Evolutionary conservation across 2,113 vertebrate species (phyloP), one percentile per base, ranked within the genome.

Genomic region (Corythornis vintsioides): DNA sequence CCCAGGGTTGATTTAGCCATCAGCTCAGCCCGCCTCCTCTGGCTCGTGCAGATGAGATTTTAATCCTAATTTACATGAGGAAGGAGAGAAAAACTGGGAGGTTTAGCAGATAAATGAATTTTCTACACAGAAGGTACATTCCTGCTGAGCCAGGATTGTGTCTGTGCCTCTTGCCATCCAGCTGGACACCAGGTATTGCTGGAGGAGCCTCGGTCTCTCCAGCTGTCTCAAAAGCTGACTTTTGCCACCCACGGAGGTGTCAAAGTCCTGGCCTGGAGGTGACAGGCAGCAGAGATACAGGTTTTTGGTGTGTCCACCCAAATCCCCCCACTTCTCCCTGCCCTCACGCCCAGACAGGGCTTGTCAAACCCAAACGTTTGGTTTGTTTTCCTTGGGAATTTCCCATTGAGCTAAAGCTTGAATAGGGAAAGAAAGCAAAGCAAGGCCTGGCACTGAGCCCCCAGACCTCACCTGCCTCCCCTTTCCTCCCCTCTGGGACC

Each of bases 161-260:
- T 2, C 60, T 20, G 35, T 29, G 88, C 33, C 48, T 9, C 28
- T 31, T 69, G 16, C 45, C 53, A 69, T 56, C 70, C 50, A 10
- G 0, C 11, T 2, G 59, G 42, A 9, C 6, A 0, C 0, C 11
- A 15, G 3, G n/a, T 33, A 6, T 3, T 40, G 42, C 66, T 63
- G 52, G 33, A 84, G 57, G 52, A 47, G 61, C 8, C 16, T 29
- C 45, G 48, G n/a, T 47, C 45, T 38, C 45, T 24, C 7, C 17
- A 47, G 45, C 11, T 38, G 38, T 38, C 38, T 38, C 38, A 38
- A 38, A 38, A 38, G 10, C 38, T 38, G 38, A 38, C 38, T 38
- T 38, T 11, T 38, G 38, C 38, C 38, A 38, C 38, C 38, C 47
- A 2, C 0, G 0, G 15, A 13, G 13, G 28, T 14, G 6, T 6